A percentile compares a stretch with the other conserved stretches of the same genome.
These are phyloP conservation scores for Eucera pruinosa DNA, from an alignment of 2,888 invertebrate genomes.

Conservation along the genomic window DNA sequence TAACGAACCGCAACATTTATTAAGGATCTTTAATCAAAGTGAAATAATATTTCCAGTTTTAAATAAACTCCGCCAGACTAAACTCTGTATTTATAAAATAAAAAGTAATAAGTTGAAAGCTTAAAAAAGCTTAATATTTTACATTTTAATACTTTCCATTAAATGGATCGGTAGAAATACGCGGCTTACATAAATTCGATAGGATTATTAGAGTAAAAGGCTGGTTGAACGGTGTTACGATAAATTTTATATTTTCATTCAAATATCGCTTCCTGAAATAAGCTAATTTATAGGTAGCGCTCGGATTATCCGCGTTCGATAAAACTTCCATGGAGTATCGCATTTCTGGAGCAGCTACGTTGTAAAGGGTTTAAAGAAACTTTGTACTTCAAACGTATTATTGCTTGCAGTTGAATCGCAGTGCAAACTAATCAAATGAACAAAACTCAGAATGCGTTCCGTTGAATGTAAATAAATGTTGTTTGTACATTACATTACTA, in stretches of 20 bases:
- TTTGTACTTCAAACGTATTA: conserved; percentile 5
- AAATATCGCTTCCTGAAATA: not conserved
- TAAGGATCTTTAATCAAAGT: not conserved
- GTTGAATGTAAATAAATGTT: not conserved
- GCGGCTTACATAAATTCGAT: conserved; percentile 17
- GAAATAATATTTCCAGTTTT: not conserved
- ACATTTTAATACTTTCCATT: conserved; percentile 21
- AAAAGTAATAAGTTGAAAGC: not conserved
- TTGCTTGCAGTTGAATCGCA: not conserved
- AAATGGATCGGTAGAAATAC: not conserved
- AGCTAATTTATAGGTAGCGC: conserved; percentile 5
- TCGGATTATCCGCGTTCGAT: not conserved
- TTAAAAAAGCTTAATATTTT: not conserved
- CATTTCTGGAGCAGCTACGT: not conserved
- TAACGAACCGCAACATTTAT: not conserved
- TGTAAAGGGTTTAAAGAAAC: conserved; percentile 7
- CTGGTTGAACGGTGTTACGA: not conserved
- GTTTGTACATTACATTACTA: too few relatives aligned
- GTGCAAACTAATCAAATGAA: not conserved
- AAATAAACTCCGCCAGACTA: not conserved
- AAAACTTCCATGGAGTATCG: not conserved
- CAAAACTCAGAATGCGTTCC: not conserved
- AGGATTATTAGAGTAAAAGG: not conserved
- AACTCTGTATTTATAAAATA: not conserved
- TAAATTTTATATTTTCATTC: conserved; percentile 20